phyloP scores from a whole-genome alignment of 2,888 invertebrate species.

The Allacma fusca region DNA sequence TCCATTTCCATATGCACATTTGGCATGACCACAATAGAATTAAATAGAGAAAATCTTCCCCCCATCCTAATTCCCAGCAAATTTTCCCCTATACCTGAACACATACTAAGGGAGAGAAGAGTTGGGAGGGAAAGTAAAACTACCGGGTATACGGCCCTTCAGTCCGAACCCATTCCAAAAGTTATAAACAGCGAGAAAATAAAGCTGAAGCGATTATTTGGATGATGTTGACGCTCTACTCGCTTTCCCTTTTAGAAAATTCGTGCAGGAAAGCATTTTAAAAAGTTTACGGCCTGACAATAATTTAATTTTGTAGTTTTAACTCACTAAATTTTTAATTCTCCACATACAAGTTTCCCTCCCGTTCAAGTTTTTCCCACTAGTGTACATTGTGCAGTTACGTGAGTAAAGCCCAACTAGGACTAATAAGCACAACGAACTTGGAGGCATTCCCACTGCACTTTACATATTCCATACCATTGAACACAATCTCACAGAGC shows the following conservation, averaged over 20 bases:
- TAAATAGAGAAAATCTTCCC: no score
- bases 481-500: no score
- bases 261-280: not conserved
- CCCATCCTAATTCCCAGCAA: no score
- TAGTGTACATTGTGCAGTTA: no score
- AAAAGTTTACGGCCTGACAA: conserved; percentile 14
- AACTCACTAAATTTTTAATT: not conserved
- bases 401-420: no score
- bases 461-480: no score
- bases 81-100: no score
- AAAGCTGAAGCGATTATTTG: not conserved
- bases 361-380: no score
- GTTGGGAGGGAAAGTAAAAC: not conserved
- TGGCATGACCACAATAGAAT: not conserved
- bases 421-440: no score
- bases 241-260: not conserved
- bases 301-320: conserved; percentile 28
- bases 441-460: no score
- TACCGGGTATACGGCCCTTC: no score
- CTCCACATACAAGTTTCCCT: not conserved
- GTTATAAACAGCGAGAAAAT: conserved; percentile 1
- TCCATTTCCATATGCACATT: not conserved
- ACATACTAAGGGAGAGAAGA: no score
- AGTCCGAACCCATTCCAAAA: not conserved
- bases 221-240: not conserved